These are phyloP conservation scores for Theonella swinhoei DNA, from an alignment of 37 sponge, comb jelly and placozoan species.

Conservation along the genomic window DNA sequence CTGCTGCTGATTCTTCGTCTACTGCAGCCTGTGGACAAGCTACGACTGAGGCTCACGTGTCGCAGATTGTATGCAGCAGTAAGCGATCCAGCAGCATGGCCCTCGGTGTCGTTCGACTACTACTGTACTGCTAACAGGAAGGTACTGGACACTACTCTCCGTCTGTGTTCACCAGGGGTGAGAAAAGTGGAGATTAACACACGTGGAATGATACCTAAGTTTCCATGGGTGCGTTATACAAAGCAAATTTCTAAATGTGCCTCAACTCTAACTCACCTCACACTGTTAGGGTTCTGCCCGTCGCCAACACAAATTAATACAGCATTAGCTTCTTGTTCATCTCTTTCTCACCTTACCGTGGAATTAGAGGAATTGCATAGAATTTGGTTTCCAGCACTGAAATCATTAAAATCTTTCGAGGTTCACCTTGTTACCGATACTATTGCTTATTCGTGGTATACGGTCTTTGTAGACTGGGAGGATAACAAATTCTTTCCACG, in stretches of 20 bases:
- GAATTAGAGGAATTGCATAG: background rate
- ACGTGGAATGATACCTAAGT: background rate
- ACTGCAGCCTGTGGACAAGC: background rate
- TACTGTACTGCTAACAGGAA: background rate
- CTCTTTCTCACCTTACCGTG: background rate
- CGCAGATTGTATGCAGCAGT: background rate
- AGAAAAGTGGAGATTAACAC: background rate
- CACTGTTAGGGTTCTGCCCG: background rate
- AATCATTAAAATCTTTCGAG: background rate
- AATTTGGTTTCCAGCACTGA: background rate
- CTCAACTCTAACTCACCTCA: background rate
- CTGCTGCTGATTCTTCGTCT: background rate
- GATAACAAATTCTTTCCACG: background rate
- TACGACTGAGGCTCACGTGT: background rate
- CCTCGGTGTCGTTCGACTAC: background rate
- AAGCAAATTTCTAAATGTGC: background rate
- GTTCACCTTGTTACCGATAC: no score
- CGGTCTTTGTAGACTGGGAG: background rate
- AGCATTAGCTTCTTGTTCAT: background rate
- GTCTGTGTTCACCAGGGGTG: background rate
- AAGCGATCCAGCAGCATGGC: background rate
- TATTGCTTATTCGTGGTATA: no score
- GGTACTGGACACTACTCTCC: background rate
- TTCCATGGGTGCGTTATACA: background rate
- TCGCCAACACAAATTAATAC: background rate